Percentiles rank a stretch among this genome's conserved stretches.
Conservation (phyloP, 2,797 vertebrate genomes). For the Capromys pilorides region DNA sequence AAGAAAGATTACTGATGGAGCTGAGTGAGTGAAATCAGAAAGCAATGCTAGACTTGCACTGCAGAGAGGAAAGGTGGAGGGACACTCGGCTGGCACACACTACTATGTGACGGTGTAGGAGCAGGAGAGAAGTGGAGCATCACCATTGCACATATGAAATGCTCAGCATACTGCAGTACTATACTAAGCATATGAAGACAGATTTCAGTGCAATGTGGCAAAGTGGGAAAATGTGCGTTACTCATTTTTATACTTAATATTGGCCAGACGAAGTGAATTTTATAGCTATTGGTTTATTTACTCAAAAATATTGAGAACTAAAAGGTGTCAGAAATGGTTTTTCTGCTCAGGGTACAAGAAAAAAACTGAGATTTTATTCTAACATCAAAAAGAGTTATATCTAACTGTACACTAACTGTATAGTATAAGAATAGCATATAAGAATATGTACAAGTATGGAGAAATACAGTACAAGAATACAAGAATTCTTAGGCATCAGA, state of each 20-base stretch:
- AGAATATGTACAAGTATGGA: too few relatives aligned
- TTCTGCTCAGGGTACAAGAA: not conserved
- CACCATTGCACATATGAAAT: not conserved
- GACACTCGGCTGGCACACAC: not conserved
- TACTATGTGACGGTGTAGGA: not conserved
- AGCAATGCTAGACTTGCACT: not conserved
- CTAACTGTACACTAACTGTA: not conserved
- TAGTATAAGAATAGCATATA: too few relatives aligned
- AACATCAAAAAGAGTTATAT: not conserved
- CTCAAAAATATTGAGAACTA: not conserved
- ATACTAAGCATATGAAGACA: not conserved
- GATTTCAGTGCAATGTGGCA: not conserved
- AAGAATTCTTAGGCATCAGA: slow-evolving; percentile 50
- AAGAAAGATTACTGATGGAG: not conserved
- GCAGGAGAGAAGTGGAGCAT: not conserved
- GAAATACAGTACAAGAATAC: not conserved
- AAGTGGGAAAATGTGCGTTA: not conserved
- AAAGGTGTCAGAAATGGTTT: not conserved
- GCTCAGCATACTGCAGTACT: not conserved
- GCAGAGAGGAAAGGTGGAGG: not conserved
- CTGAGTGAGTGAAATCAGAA: not conserved
- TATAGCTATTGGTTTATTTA: not conserved
- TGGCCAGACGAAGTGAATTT: not conserved
- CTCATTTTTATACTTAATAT: slow-evolving; percentile 32
- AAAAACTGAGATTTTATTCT: not conserved